phyloP scores from a whole-genome alignment of 1,140 invertebrate genomes.

The Ctenoplectra terminalis region DNA sequence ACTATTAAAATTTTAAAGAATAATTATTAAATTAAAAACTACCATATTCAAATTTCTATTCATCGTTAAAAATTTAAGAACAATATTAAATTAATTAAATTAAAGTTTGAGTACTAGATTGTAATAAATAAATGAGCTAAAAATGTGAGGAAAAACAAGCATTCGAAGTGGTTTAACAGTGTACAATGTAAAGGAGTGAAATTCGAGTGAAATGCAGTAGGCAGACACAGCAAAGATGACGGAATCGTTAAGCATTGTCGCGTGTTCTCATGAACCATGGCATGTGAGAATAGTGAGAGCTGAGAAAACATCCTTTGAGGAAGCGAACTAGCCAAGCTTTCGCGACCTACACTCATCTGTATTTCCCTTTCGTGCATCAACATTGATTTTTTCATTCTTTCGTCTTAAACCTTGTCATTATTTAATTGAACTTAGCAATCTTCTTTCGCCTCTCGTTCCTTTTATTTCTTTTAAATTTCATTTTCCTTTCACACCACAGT shows the following conservation, averaged over 20 bases:
- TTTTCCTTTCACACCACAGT: neutral
- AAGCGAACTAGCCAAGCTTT: conserved; percentile 23
- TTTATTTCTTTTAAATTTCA: neutral
- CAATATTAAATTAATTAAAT: too few species aligned
- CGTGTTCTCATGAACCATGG: conserved; percentile 38
- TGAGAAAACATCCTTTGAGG: conserved; percentile 31
- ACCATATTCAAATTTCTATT: too few species aligned
- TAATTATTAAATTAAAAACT: too few species aligned
- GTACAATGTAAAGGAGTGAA: neutral
- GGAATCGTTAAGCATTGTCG: conserved; percentile 32
- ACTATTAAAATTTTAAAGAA: neutral
- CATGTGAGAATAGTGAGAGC: conserved; percentile 45
- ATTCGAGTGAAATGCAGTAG: conserved; percentile 11
- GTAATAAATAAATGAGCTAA: neutral
- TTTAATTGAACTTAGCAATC: neutral
- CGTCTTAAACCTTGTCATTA: conserved; percentile 2
- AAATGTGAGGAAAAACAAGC: neutral
- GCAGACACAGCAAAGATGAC: conserved; percentile 3
- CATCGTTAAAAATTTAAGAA: too few species aligned
- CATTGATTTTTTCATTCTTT: conserved; percentile 13
- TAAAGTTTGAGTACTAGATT: neutral
- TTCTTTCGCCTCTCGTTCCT: neutral
- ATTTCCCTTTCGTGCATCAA: neutral
- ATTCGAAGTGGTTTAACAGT: neutral
- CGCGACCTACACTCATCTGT: conserved; percentile 2